Percentiles rank a stretch among this genome's conserved stretches.
Evolutionary conservation across 2,888 invertebrate species (phyloP).

Genomic region (Lithophane socia): DNA sequence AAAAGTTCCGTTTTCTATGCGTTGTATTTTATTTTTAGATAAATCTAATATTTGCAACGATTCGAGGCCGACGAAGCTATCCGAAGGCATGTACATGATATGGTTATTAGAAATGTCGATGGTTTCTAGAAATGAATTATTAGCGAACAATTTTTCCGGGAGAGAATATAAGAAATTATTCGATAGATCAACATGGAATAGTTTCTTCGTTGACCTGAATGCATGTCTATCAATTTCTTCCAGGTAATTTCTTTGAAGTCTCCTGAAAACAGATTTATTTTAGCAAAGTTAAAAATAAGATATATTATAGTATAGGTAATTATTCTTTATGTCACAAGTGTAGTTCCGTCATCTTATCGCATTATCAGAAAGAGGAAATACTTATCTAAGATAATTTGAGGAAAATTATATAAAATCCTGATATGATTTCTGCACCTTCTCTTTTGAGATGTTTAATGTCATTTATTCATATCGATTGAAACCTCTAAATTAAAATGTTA

Average conservation of each 20-base stretch:
- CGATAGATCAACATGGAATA: slow-evolving; percentile 93
- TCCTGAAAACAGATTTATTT: slow-evolving; percentile 85
- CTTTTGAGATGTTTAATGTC: not conserved
- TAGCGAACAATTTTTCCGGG: slow-evolving; percentile 90
- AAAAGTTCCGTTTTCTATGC: slow-evolving; percentile 91
- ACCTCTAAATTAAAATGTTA: not conserved
- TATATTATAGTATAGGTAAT: not conserved
- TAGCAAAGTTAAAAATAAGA: not conserved
- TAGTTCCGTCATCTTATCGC: slow-evolving; percentile 12
- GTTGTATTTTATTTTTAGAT: slow-evolving; percentile 92
- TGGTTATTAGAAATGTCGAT: slow-evolving; percentile 93
- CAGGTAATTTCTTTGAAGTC: slow-evolving; percentile 92
- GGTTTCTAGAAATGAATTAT: slow-evolving; percentile 90
- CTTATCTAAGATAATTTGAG: slow-evolving; percentile 35
- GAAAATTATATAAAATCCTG: too few species aligned
- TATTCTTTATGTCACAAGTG: not conserved
- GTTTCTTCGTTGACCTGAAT: slow-evolving; percentile 90
- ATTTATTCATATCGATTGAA: not conserved
- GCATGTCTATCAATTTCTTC: slow-evolving; percentile 91
- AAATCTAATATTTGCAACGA: slow-evolving; percentile 93
- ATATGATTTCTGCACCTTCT: not conserved
- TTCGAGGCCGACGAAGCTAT: slow-evolving; percentile 90
- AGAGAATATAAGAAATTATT: slow-evolving; percentile 91
- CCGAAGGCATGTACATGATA: slow-evolving; percentile 90
- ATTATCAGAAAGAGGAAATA: slow-evolving; percentile 25